Conservation (phyloP, 2,888 invertebrate genomes). For the Heteromyza rotundicornis region DNA sequence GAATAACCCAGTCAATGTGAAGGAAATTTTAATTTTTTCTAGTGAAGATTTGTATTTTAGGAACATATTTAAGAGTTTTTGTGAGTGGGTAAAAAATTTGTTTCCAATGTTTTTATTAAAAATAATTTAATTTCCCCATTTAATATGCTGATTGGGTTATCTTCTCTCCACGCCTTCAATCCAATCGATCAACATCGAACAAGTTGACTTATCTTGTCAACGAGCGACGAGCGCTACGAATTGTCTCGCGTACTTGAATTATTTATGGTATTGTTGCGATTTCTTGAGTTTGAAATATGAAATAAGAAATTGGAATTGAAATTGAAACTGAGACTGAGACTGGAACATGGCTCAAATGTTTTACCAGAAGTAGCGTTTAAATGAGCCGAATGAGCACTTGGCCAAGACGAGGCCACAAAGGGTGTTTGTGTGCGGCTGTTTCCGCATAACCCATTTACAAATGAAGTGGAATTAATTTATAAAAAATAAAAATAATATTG, state of each 20-base stretch:
- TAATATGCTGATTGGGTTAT: constrained; percentile 4
- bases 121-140: no score
- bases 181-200: not conserved
- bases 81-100: no score
- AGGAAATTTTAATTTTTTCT: no score
- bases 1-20: no score
- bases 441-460: constrained; percentile 39
- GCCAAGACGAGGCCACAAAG: constrained; percentile 1
- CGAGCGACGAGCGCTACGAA: constrained; percentile 22
- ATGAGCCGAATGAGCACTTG: not conserved
- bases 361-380: no score
- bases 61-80: no score
- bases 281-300: not conserved
- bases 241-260: constrained; percentile 25
- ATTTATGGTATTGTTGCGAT: not conserved
- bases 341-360: no score
- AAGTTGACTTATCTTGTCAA: constrained; percentile 15
- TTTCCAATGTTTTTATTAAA: no score
- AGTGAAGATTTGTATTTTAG: no score
- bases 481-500: not conserved
- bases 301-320: constrained; percentile 13
- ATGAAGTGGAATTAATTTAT: not conserved
- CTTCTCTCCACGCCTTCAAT: not conserved
- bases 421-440: constrained; percentile 29
- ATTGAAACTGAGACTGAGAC: no score